Evolutionary conservation across 2,797 vertebrate genomes (phyloP).

Genomic region (Sandelia bainsii): DNA sequence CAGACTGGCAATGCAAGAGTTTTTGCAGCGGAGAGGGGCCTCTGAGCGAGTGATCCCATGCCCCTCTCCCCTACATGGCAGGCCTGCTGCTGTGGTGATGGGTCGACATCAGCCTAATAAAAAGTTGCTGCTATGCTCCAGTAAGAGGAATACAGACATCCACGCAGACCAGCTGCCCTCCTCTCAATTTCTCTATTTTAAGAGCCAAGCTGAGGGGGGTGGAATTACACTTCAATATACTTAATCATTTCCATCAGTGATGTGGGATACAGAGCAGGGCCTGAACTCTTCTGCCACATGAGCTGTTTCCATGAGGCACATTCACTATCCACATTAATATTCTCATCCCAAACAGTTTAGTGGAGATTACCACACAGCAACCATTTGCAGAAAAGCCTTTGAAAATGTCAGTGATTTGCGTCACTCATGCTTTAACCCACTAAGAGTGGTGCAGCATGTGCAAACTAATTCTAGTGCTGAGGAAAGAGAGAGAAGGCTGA

Average conservation of each 20-base stretch:
- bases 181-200: slow-evolving; percentile 75
- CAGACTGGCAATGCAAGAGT: slow-evolving; percentile 12
- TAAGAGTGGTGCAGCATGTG: slow-evolving; percentile 8
- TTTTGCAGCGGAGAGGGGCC: slow-evolving; percentile 12
- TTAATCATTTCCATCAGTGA: slow-evolving; percentile 85
- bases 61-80: slow-evolving; percentile 54
- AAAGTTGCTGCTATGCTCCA: slow-evolving; percentile 73
- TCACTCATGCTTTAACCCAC: slow-evolving; percentile 56
- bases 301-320: slow-evolving; percentile 67
- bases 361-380: slow-evolving; percentile 42
- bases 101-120: slow-evolving; percentile 80
- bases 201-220: slow-evolving; percentile 71
- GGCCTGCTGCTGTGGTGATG: slow-evolving; percentile 69
- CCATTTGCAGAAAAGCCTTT: slow-evolving; percentile 44
- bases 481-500: slow-evolving; percentile 25
- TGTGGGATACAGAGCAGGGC: slow-evolving; percentile 62
- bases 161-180: slow-evolving; percentile 55
- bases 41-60: slow-evolving; percentile 49
- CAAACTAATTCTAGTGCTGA: slow-evolving; percentile 41
- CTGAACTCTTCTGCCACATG: slow-evolving; percentile 43
- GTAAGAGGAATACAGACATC: slow-evolving; percentile 81
- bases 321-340: slow-evolving; percentile 62
- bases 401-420: slow-evolving; percentile 59
- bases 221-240: slow-evolving; percentile 83
- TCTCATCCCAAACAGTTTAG: slow-evolving; percentile 41